Conservation (phyloP, 2,888 invertebrate species). For the Cenopis cana region DNA sequence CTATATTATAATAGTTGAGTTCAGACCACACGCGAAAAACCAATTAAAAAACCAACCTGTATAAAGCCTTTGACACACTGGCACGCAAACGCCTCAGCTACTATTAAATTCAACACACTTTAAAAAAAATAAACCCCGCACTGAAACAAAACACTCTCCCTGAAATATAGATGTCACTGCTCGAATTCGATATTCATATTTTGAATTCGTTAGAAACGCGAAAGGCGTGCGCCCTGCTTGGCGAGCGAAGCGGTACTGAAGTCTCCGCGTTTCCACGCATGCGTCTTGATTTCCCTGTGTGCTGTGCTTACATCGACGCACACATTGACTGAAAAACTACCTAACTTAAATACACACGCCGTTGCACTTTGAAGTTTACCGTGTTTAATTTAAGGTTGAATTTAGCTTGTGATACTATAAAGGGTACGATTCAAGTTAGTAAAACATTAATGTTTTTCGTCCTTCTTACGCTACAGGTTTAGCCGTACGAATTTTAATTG, state of each 20-base stretch:
- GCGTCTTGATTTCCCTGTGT: slow-evolving; percentile 61
- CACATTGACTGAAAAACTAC: slow-evolving; percentile 77
- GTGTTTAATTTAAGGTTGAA: slow-evolving; percentile 42
- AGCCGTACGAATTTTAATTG: slow-evolving; percentile 69
- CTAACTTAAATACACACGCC: slow-evolving; percentile 51
- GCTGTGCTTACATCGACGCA: slow-evolving; percentile 53
- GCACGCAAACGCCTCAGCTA: slow-evolving; percentile 51
- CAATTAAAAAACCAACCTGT: slow-evolving; percentile 49
- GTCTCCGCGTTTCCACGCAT: slow-evolving; percentile 64
- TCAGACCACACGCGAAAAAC: slow-evolving; percentile 46
- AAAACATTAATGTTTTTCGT: slow-evolving; percentile 57
- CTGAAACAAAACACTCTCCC: slow-evolving; percentile 45
- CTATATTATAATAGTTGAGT: slow-evolving; percentile 23
- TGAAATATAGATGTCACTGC: slow-evolving; percentile 54
- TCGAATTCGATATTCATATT: slow-evolving; percentile 71
- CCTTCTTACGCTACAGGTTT: slow-evolving; percentile 59
- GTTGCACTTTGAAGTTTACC: slow-evolving; percentile 50
- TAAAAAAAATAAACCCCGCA: slow-evolving; percentile 51
- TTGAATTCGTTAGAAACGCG: slow-evolving; percentile 57
- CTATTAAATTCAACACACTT: slow-evolving; percentile 65
- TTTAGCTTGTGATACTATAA: slow-evolving; percentile 49
- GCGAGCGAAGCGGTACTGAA: slow-evolving; percentile 66
- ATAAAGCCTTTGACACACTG: slow-evolving; percentile 10
- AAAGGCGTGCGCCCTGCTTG: slow-evolving; percentile 61
- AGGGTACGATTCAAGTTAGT: slow-evolving; percentile 61